A percentile compares a stretch with the other conserved stretches of the same genome.
phyloP scores from a whole-genome alignment of 35 echinoderm and acorn worm species.

The Heliocidaris erythrogramma region DNA sequence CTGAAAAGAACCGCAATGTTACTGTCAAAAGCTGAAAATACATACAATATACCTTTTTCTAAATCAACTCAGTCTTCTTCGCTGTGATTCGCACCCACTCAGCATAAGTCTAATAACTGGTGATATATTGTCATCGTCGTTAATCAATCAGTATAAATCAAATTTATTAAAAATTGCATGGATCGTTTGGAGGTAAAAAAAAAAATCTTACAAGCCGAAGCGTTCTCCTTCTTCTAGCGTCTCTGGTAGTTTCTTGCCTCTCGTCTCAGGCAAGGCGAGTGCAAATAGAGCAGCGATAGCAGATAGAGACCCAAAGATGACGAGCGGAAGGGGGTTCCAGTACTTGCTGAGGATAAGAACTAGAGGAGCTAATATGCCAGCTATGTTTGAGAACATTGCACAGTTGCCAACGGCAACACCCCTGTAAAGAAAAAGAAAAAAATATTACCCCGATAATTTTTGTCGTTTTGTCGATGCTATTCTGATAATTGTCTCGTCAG shows the following conservation, averaged over 20 bases:
- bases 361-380: conserved; percentile 56
- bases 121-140: too few relatives aligned
- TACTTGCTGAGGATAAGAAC: conserved; percentile 65
- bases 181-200: neutral
- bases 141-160: too few relatives aligned
- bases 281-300: conserved; percentile 58
- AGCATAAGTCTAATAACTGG: too few relatives aligned
- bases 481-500: too few relatives aligned
- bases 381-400: conserved; percentile 47
- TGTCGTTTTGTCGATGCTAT: too few relatives aligned
- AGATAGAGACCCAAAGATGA: conserved; percentile 66
- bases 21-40: neutral
- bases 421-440: conserved; percentile 17
- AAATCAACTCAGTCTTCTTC: neutral
- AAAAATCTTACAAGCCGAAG: conserved; percentile 15
- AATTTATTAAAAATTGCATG: too few relatives aligned
- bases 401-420: conserved; percentile 54
- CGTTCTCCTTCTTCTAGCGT: conserved; percentile 73
- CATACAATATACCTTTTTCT: neutral
- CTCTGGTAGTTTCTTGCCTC: conserved; percentile 73
- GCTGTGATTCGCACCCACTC: too few relatives aligned
- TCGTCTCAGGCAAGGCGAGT: conserved; percentile 76
- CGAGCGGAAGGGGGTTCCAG: conserved; percentile 70
- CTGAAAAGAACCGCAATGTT: neutral
- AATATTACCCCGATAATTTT: neutral